Evolutionary conservation across 2,113 vertebrate genomes (phyloP), one percentile per base, ranked within the genome.

Genomic region (Stigmatopora nigra): DNA sequence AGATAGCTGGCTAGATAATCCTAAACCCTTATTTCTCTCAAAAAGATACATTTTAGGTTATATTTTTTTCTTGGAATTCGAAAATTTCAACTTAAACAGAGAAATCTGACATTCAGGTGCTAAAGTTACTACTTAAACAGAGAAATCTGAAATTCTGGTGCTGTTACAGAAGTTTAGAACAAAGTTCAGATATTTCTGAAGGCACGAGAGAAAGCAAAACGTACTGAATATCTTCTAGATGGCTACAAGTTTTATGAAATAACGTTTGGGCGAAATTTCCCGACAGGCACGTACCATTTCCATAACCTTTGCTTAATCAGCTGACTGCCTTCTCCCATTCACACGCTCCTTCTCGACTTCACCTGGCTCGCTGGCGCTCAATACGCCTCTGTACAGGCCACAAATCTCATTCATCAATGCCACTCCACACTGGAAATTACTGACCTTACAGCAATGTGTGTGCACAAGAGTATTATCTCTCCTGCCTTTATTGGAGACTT

Each of bases 351-450:
- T 79, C 72, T 70, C 73, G 77, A 71, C 76, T 56, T 70, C 64
- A 68, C 67, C 78, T 78, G 17, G 4, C 25, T 31, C 25, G 25
- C 25, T 31, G 25, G 25, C 56, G 44, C 73, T 87, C 80, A 78
- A 84, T 87, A 84, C 79, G 78, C 75, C 84, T 84, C 76, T 71
- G 73, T 68, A 73, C 53, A 63, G 71, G 11, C 65, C 69, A 61
- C 66, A 76, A 80, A 74, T 83, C 84, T 80, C 84, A 87, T 87
- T 89, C 73, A 86, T 89, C 86, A 86, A 64, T 78, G 79, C 78
- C 80, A 79, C 69, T 73, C 73, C 67, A 20, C 16, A 69, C 67
- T 81, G 78, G 72, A 77, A 81, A 82, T 86, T 82, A 84, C 80
- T 73, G 71, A 74, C 66, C 63, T 64, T 6, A 58, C 76, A 80